These are phyloP conservation scores for Eupsittula cactorum DNA, from an alignment of 2,113 vertebrate species.

Conservation along the genomic window DNA sequence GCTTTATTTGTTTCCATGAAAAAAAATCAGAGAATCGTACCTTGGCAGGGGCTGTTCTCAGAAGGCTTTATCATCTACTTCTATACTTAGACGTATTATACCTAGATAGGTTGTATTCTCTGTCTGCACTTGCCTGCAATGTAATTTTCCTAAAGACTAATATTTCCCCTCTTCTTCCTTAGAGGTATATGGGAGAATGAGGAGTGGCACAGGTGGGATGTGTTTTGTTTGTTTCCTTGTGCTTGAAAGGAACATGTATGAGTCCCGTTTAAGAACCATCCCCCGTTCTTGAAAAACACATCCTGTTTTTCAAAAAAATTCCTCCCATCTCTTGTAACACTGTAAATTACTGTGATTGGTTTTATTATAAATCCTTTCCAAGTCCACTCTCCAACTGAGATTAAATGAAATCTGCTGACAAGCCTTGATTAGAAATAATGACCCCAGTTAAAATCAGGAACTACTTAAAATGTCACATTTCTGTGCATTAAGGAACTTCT, in stretches of 20 bases:
- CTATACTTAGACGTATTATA: background rate
- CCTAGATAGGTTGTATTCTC: background rate
- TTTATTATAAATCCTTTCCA: background rate
- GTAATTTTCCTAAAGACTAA: background rate
- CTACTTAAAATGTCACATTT: background rate
- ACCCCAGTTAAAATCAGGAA: background rate
- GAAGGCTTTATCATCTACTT: background rate
- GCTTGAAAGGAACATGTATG: background rate
- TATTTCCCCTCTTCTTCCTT: background rate
- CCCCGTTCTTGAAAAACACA: background rate
- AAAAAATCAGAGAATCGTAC: background rate
- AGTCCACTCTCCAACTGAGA: background rate
- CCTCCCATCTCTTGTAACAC: background rate
- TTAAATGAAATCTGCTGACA: background rate
- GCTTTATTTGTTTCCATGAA: background rate
- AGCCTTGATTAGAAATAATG: background rate
- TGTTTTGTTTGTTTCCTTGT: background rate
- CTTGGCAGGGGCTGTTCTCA: background rate
- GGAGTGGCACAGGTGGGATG: background rate
- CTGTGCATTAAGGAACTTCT: background rate
- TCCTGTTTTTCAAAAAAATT: background rate
- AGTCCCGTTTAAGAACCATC: background rate
- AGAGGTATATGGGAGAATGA: background rate
- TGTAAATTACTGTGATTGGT: background rate
- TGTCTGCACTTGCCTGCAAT: background rate